These are phyloP conservation scores for Drosophila auraria DNA, from an alignment of 1,140 invertebrate species.

Conservation along the genomic window DNA sequence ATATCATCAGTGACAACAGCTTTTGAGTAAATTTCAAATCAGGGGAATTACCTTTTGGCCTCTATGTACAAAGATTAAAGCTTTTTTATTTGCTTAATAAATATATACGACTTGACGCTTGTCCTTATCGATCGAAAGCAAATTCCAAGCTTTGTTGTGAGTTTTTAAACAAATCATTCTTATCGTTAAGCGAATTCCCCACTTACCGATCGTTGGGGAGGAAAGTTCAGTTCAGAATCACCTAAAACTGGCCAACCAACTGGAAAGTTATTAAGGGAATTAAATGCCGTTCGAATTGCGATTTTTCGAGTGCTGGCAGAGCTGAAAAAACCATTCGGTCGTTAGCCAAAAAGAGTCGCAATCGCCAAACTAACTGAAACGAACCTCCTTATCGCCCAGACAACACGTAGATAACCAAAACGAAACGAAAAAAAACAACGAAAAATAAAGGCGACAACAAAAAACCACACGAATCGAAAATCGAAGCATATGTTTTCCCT, in stretches of 20 bases:
- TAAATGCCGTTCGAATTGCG: not conserved
- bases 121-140: conserved; percentile 7
- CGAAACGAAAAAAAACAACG: conserved; percentile 13
- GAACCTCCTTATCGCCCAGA: conserved; percentile 64
- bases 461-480: conserved; percentile 47
- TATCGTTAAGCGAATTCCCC: conserved; percentile 7
- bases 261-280: not conserved
- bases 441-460: conserved; percentile 35
- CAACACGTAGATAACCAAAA: conserved; percentile 50
- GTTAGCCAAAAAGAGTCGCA: conserved; percentile 33
- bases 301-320: conserved; percentile 7
- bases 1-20: not conserved
- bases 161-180: conserved; percentile 14
- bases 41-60: not conserved
- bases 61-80: not conserved
- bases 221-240: not conserved
- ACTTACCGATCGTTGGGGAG: not conserved
- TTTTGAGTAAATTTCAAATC: not conserved
- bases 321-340: conserved; percentile 18
- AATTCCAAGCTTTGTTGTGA: conserved; percentile 13
- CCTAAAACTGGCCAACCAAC: not conserved
- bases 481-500: conserved; percentile 75
- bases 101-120: not conserved
- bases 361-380: conserved; percentile 28
- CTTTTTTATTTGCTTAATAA: conserved; percentile 16